These are phyloP conservation scores for Sapajus apella DNA, from an alignment of 2,113 vertebrate genomes.

Conservation along the genomic window DNA sequence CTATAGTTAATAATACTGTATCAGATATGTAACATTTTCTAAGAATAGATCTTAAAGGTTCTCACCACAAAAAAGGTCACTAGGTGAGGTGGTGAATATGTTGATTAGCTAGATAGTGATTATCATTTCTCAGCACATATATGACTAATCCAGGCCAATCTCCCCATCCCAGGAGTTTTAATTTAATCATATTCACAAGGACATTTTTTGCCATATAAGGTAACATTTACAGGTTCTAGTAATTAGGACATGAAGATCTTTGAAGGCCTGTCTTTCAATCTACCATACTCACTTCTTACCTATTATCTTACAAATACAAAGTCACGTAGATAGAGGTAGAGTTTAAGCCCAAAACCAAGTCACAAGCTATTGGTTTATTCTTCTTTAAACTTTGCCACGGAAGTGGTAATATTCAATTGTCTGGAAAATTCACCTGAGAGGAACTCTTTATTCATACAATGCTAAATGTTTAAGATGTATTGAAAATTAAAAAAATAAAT, in stretches of 20 bases:
- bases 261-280: neutral
- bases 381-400: neutral
- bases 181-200: neutral
- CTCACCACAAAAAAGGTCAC: neutral
- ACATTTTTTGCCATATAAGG: neutral
- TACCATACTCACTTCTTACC: neutral
- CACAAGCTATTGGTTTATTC: neutral
- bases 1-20: neutral
- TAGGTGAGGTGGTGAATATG: neutral
- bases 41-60: neutral
- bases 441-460: neutral
- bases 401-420: neutral
- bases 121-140: neutral
- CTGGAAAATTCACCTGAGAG: neutral
- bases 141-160: neutral
- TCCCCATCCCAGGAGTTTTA: neutral
- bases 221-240: neutral
- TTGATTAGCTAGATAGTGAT: neutral
- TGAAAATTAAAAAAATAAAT: neutral
- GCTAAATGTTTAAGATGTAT: neutral
- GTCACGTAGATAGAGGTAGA: neutral
- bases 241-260: neutral
- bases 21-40: neutral
- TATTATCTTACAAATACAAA: neutral
- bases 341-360: neutral